Evolutionary conservation across 2,797 vertebrate genomes (phyloP).

Genomic region (Sebastiscus tertius): DNA sequence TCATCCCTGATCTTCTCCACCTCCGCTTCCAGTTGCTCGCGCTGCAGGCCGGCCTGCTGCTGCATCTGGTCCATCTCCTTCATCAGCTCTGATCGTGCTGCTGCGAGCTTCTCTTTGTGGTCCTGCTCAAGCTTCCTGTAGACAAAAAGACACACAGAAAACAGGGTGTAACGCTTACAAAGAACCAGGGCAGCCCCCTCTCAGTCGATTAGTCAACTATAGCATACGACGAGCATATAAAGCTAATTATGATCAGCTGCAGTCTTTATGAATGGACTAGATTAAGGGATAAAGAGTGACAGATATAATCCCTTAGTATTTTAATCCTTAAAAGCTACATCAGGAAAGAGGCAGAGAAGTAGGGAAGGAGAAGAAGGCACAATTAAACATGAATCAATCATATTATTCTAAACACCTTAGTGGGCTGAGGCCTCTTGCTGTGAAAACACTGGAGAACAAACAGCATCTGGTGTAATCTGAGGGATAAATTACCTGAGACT

Average conservation of each 20-base stretch:
- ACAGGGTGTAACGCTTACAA: background rate
- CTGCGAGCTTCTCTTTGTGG: slow-evolving; percentile 87
- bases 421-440: background rate
- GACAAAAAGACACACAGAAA: background rate
- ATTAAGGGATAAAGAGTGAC: background rate
- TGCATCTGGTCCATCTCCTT: slow-evolving; percentile 91
- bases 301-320: background rate
- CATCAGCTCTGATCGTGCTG: slow-evolving; percentile 85
- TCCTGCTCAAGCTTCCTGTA: slow-evolving; percentile 93
- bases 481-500: slow-evolving; percentile 63
- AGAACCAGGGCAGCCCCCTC: too few species aligned
- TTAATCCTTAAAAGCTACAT: background rate
- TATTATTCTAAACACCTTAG: background rate
- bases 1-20: slow-evolving; percentile 88
- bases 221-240: background rate
- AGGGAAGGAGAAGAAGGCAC: background rate
- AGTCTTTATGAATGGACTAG: background rate
- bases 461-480: background rate
- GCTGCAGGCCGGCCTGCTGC: slow-evolving; percentile 89
- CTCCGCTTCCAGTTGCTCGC: slow-evolving; percentile 88
- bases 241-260: background rate
- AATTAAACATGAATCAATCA: background rate
- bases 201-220: too few species aligned
- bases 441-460: background rate
- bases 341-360: background rate